Conservation (phyloP, 1,140 invertebrate species). For the Sipha flava region DNA sequence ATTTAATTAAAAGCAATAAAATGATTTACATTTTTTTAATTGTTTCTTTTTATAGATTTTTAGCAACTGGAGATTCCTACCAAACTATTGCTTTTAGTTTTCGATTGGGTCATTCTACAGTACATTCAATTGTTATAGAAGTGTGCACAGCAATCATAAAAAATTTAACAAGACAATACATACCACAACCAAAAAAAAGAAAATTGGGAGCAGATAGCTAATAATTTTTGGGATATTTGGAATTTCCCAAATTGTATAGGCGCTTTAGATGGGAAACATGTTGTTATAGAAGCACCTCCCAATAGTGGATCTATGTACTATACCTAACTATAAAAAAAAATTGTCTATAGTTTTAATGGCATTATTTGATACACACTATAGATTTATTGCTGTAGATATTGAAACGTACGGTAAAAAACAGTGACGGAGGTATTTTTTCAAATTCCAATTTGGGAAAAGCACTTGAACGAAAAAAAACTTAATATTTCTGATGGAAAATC, state of each 20-base stretch:
- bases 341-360: not conserved
- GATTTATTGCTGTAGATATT: slow-evolving; percentile 34
- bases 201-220: not conserved
- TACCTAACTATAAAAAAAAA: not conserved
- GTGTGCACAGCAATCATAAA: not conserved
- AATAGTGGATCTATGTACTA: not conserved
- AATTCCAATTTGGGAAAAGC: slow-evolving; percentile 36
- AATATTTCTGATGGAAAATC: not conserved
- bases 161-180: not conserved
- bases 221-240: not conserved
- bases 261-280: not conserved
- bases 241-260: not conserved
- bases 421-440: slow-evolving; percentile 43
- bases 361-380: slow-evolving; percentile 34
- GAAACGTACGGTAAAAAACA: slow-evolving; percentile 37
- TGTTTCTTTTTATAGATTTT: not conserved
- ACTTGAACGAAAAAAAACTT: slow-evolving; percentile 35
- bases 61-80: not conserved
- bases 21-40: too few species aligned
- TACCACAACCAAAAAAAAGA: not conserved
- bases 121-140: not conserved
- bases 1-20: too few species aligned
- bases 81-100: not conserved
- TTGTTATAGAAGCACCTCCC: not conserved
- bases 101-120: not conserved